These are phyloP conservation scores for Drosophila tanythrix DNA, from an alignment of 2,888 invertebrate genomes.

Conservation along the genomic window DNA sequence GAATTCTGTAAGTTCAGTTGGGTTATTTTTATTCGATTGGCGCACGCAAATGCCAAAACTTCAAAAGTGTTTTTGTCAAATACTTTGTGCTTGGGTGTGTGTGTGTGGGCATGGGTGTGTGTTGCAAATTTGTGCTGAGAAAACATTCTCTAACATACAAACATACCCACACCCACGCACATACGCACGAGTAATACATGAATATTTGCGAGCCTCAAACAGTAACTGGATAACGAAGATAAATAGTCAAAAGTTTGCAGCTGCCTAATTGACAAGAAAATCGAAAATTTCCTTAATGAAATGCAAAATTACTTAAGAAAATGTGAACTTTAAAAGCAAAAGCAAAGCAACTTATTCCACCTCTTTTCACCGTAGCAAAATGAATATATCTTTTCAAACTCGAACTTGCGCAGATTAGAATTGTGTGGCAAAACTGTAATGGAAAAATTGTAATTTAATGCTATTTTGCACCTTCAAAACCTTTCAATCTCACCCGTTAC, in stretches of 20 bases:
- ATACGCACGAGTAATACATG: constrained; percentile 11
- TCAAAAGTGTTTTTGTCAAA: constrained; percentile 58
- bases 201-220: constrained; percentile 12
- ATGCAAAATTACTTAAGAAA: constrained; percentile 57
- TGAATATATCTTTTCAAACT: constrained; percentile 15
- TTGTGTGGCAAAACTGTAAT: constrained; percentile 27
- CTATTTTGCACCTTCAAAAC: constrained; percentile 71
- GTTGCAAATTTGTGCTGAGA: constrained; percentile 8
- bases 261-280: constrained; percentile 76
- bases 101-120: constrained; percentile 7
- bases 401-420: constrained; percentile 31
- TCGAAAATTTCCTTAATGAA: constrained; percentile 72
- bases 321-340: constrained; percentile 23
- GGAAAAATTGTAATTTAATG: constrained; percentile 72
- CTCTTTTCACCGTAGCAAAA: background rate
- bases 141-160: constrained; percentile 13
- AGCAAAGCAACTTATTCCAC: constrained; percentile 3
- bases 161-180: constrained; percentile 18
- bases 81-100: constrained; percentile 5
- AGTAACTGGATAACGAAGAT: constrained; percentile 64
- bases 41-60: constrained; percentile 42
- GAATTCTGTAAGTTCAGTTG: constrained; percentile 22
- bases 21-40: constrained; percentile 54
- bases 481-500: constrained; percentile 69
- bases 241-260: constrained; percentile 72